Base-by-base conservation (phyloP, 2,113 vertebrate species). In the Microtus ochrogaster region DNA sequence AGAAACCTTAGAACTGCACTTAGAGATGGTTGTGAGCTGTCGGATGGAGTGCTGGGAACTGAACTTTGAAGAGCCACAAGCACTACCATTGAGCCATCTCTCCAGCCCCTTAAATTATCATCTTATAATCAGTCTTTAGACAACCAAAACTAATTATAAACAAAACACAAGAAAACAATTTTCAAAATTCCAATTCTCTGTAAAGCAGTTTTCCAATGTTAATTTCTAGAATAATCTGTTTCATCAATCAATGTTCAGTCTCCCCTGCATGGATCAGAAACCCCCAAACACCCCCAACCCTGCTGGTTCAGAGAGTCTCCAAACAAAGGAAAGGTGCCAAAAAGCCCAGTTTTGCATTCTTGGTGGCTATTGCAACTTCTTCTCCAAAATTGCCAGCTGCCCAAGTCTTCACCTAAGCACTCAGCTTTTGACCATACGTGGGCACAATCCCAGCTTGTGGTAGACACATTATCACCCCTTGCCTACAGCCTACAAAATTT, bases 151-250 rank as follows among this genome's bases (percentile, higher is more conserved):
- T 86, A 94, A 77, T 63, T 65, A 61, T 66, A 82, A 84, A 61
- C 36, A 94, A 52, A 92, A 85, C 14, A 66, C 58, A 79, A 78
- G 55, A 47, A 92, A 94, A 93, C 88, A 94, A 85, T 73, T 94
- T 65, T 13, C 17, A 90, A 17, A 95, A 74, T 94, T 83, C 24
- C 19, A 89, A 49, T 91, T 95, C 44, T 36, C 11, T 90, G n/a
- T 74, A 78, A 55, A 44, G 22, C 28, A 30, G 33, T 87, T 77
- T 93, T 73, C n/a, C 36, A 66, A 74, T 63, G 30, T 30, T 87
- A 78, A 89, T 90, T 65, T 95, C 52, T 9, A 82, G 36, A 74
- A 85, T 73, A 47, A 94, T 26, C 22, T 72, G 28, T 77, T 93
- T 58, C 36, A 47, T 41, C 30, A 58, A 58, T 58, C 17, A 58